Evolutionary conservation across 2,888 invertebrate species (phyloP).

Genomic region (Cheilosia vernalis): DNA sequence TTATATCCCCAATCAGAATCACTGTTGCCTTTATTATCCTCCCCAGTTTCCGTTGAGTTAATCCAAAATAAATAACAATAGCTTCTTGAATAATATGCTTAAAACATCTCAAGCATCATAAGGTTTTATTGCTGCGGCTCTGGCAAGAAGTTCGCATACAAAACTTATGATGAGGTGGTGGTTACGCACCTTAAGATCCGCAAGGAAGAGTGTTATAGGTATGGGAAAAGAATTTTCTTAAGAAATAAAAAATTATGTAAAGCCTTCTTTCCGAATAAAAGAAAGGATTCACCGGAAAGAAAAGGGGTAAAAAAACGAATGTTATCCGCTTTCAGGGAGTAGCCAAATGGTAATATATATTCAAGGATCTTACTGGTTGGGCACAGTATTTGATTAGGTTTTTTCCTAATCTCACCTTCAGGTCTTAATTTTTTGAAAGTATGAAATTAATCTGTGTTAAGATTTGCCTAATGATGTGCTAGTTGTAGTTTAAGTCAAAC

Average conservation of each 20-base stretch:
- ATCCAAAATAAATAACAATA: slow-evolving; percentile 47
- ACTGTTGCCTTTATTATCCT: slow-evolving; percentile 49
- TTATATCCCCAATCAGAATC: slow-evolving; percentile 41
- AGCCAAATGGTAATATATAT: slow-evolving; percentile 1
- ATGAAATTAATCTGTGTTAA: neutral
- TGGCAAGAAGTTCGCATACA: too few species aligned
- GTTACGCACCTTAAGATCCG: neutral
- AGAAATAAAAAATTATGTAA: neutral
- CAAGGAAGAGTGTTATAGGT: neutral
- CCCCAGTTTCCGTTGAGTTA: slow-evolving; percentile 46
- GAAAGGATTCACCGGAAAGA: neutral
- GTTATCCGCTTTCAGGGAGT: neutral
- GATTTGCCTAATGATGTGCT: too few species aligned
- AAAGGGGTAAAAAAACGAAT: slow-evolving; percentile 12
- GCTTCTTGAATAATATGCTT: slow-evolving; percentile 9
- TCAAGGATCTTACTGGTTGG: slow-evolving; percentile 19
- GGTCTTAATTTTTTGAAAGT: neutral
- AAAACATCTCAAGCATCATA: slow-evolving; percentile 28
- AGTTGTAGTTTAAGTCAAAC: too few species aligned
- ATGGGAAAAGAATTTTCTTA: neutral
- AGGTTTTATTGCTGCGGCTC: neutral
- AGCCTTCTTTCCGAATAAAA: neutral
- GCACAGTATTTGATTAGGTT: neutral
- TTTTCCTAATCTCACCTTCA: neutral
- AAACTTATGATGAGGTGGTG: neutral